Percentiles rank a stretch among this genome's conserved stretches.
Conservation (phyloP, 2,888 invertebrate species). For the Meloe dianella region DNA sequence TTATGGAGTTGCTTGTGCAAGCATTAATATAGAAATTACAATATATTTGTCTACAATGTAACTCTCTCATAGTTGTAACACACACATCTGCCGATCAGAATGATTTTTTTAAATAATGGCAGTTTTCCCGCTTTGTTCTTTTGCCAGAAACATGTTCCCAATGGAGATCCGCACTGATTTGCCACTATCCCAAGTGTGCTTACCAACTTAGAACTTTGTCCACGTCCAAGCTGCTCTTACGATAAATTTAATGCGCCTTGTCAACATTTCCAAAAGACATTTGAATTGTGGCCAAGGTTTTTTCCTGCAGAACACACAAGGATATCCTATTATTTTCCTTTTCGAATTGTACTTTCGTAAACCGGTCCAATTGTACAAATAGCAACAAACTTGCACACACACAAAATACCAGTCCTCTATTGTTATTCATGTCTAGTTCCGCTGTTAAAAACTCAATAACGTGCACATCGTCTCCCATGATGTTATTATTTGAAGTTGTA, state of each 20-base stretch:
- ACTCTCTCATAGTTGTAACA: conserved; percentile 23
- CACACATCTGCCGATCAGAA: neutral
- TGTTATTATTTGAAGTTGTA: neutral
- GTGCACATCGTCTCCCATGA: neutral
- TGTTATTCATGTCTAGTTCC: conserved; percentile 8
- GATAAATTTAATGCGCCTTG: neutral
- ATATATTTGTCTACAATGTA: conserved; percentile 32
- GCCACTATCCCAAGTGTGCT: no score
- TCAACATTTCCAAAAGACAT: neutral
- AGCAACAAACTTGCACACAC: neutral
- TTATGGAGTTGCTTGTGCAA: no score
- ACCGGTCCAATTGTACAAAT: neutral
- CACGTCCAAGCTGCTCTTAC: no score
- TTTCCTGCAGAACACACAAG: neutral
- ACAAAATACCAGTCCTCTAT: neutral
- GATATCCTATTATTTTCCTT: neutral
- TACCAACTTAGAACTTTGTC: no score
- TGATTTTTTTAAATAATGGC: neutral
- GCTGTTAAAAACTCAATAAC: conserved; percentile 4
- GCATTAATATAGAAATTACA: conserved; percentile 32
- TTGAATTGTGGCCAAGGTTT: conserved; percentile 10
- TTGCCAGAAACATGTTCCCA: neutral
- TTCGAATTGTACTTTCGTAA: neutral
- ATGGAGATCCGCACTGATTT: no score
- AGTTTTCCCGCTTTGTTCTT: neutral